Evolutionary conservation across 2,113 vertebrate species (phyloP), one percentile per base, ranked within the genome.

Genomic region (Acinonyx jubatus): DNA sequence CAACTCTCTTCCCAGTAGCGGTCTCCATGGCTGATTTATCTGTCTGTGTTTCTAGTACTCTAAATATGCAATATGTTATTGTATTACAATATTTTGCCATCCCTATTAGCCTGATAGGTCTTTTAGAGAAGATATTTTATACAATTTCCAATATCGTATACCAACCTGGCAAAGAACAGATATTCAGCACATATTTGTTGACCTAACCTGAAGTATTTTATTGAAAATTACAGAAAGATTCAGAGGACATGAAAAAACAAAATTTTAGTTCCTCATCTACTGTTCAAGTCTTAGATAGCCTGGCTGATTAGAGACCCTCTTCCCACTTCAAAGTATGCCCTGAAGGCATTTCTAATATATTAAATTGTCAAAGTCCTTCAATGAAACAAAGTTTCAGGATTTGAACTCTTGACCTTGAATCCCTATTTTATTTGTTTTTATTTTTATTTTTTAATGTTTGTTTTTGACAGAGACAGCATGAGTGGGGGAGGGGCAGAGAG

Each of bases 201-300:
- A 94, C 27, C 74, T 82, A 41, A 87, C 89, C 25, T 76, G 12
- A 83, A 81, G 11, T 89, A 66, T 61, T 71, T 86, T 79, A 94
- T 52, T 86, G 27, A 98, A 97, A 78, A 93, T 76, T 93, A 71
- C 4, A 78, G 21, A 27, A 81, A 73, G 41, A 88, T 79, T 87
- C 36, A 83, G 25, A 71, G 19, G 12, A 66, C 18, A 27, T n/a
- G 0, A 11, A 69, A 65, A 73, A 74, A 33, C 19, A 78, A 85
- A 41, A 48, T 25, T 63, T 91, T 76, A 55, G 52, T 68, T 83
- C 68, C n/a, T 88, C 5, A 33, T 71, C 19, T 55, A 25, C 69
- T 71, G 3, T 87, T 81, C 33, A 55, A 27, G 9, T 76, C 23
- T 78, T 87, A 79, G 4, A 88, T 23, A 41, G 29, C 9, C 5